Conservation (phyloP, 2,113 vertebrate species). For the Hippocampus barbouri region DNA sequence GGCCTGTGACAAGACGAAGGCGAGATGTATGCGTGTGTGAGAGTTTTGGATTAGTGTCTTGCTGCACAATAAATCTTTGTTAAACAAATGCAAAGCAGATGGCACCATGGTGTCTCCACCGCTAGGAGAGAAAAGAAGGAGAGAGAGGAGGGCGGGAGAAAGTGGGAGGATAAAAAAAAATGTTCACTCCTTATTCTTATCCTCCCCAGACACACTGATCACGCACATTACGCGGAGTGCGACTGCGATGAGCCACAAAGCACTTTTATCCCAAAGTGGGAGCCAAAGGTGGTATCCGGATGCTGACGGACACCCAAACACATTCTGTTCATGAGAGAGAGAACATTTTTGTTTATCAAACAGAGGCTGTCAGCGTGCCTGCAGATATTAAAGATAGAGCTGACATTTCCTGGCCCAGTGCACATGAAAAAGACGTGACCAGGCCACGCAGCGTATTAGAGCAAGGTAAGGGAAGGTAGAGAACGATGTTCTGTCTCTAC, state of each 20-base stretch:
- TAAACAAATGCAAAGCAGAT: constrained; percentile 80
- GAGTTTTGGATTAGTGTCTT: constrained; percentile 77
- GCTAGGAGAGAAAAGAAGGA: constrained; percentile 60
- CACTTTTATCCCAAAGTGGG: constrained; percentile 56
- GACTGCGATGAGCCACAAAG: constrained; percentile 62
- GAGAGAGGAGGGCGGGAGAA: constrained; percentile 31
- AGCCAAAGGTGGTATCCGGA: constrained; percentile 58
- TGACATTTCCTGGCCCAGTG: constrained; percentile 31
- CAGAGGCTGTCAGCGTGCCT: constrained; percentile 25
- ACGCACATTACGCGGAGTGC: constrained; percentile 64
- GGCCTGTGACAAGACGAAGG: constrained; percentile 71
- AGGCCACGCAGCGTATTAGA: constrained; percentile 27
- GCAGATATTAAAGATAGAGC: constrained; percentile 52
- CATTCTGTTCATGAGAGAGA: constrained; percentile 56
- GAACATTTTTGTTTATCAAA: constrained; percentile 59
- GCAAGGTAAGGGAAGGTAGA: constrained; percentile 48
- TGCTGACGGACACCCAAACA: constrained; percentile 63
- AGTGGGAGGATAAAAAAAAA: constrained; percentile 34
- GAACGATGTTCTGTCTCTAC: constrained; percentile 43
- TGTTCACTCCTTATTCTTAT: constrained; percentile 67
- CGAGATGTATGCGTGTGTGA: constrained; percentile 64
- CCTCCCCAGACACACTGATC: constrained; percentile 67
- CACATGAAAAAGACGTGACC: constrained; percentile 40
- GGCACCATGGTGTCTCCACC: constrained; percentile 71
- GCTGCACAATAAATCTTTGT: constrained; percentile 79